phyloP scores from a whole-genome alignment of 1,140 invertebrate species.

The Rhynchophorus ferrugineus region DNA sequence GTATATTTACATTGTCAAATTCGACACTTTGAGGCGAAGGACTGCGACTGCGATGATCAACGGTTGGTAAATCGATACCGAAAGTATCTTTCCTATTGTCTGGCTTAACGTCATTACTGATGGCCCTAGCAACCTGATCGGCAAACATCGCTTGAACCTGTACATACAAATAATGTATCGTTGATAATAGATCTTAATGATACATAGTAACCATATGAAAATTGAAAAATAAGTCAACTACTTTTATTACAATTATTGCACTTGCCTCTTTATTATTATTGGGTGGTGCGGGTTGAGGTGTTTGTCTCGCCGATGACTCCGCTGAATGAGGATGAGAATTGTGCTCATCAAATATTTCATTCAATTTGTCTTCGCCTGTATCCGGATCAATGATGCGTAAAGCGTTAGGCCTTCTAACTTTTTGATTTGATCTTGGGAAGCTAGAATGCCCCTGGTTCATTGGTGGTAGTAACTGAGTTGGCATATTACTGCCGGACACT shows the following conservation, averaged over 20 bases:
- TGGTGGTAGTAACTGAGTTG: background rate
- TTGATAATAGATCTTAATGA: no score
- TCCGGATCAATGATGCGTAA: slow-evolving; percentile 36
- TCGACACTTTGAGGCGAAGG: background rate
- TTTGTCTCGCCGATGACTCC: slow-evolving; percentile 39
- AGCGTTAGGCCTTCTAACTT: slow-evolving; percentile 30
- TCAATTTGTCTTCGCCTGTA: slow-evolving; percentile 33
- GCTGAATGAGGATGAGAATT: slow-evolving; percentile 36
- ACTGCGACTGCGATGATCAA: background rate
- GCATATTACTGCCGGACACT: slow-evolving; percentile 8
- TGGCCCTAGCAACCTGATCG: slow-evolving; percentile 34
- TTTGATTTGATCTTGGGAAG: background rate
- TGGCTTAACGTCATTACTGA: slow-evolving; percentile 20
- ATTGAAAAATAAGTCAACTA: background rate
- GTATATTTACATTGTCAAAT: slow-evolving; percentile 30
- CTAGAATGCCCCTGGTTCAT: background rate
- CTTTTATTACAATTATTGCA: no score
- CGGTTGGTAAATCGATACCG: no score
- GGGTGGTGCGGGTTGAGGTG: slow-evolving; percentile 32
- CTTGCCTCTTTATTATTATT: slow-evolving; percentile 32
- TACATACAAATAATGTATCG: no score
- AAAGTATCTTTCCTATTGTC: background rate
- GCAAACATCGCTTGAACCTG: slow-evolving; percentile 34
- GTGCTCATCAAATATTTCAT: slow-evolving; percentile 33
- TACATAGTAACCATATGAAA: no score